Evolutionary conservation across 2,113 vertebrate species (phyloP), one percentile per base, ranked within the genome.

Genomic region (Poecilia latipinna): DNA sequence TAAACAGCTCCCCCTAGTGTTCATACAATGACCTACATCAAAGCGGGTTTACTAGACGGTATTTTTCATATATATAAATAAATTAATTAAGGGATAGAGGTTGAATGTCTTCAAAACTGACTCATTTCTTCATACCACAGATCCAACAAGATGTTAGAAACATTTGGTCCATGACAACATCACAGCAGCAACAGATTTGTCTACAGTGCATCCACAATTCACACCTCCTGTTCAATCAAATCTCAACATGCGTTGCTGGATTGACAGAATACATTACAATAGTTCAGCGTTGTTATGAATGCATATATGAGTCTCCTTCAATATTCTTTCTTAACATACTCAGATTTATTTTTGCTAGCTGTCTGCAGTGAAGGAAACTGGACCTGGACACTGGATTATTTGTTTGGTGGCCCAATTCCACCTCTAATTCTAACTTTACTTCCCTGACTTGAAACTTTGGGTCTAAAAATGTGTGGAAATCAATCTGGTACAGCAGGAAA

Each of bases 1-100:
- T 61, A 44, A 82, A 86, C 61, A 86, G 66, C 79, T 80, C 82
- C 87, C 77, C 79, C 90, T 88, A 32, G 80, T 88, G 91, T 76
- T 71, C 2, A 0, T 10, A n/a, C 70, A 22, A 71, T 1, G 44
- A 19, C 22, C 63, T 13, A 4, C 22, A 12, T 6, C 44, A 48
- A 48, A 19, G 17, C 44, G 8, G 29, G 2, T 29, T 3, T 29
- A 0, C 35, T 35, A 7, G 35, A 35, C 8, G 1, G 35, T 35
- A 15, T 42, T 42, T 37, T 42, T 42, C 13, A 42, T 39, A 39
- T 39, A 3, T 3, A 39, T 39, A 3, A 33, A 33, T 7, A 33
- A 28, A 2, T 29, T 29, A 35, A 35, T 11, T 2, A 37, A 37
- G 35, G 11, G 10, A 11, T 10, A 37, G 35, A 37, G 2, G 11